Percentiles rank a stretch among this genome's conserved stretches.
phyloP scores from a whole-genome alignment of 2,113 vertebrate genomes.

The Siniperca knerii region DNA sequence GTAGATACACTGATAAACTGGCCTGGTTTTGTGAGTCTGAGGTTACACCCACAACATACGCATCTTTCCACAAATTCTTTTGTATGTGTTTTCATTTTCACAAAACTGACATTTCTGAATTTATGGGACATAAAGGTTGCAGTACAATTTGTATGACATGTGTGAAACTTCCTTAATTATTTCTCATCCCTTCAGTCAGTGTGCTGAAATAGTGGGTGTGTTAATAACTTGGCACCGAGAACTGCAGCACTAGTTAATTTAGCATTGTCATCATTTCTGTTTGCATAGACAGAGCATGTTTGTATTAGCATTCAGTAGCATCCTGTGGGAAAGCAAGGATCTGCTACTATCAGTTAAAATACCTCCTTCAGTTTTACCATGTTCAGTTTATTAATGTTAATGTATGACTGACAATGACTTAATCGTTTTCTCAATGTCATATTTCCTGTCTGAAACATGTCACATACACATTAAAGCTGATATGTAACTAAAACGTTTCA shows the following conservation, averaged over 20 bases:
- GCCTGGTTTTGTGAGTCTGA: not conserved
- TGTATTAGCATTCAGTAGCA: conserved; percentile 21
- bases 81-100: conserved; percentile 16
- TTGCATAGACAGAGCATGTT: conserved; percentile 37
- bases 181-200: not conserved
- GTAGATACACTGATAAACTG: conserved; percentile 18
- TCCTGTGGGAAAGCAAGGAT: not conserved
- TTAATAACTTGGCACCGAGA: not conserved
- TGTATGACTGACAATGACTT: not conserved
- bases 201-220: not conserved
- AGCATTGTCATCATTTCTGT: conserved; percentile 27
- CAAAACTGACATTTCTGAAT: not conserved
- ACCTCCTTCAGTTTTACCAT: not conserved
- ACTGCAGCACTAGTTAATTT: not conserved
- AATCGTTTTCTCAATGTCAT: not conserved
- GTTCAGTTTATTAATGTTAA: not conserved
- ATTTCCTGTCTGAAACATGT: not conserved
- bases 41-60: not conserved
- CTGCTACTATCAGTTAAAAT: not conserved
- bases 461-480: not conserved
- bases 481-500: too few relatives aligned
- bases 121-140: not conserved
- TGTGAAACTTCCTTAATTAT: not conserved
- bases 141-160: not conserved
- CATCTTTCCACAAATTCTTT: conserved; percentile 12